Conservation (phyloP, 2,797 vertebrate genomes). For the Apogon hyalosoma region DNA sequence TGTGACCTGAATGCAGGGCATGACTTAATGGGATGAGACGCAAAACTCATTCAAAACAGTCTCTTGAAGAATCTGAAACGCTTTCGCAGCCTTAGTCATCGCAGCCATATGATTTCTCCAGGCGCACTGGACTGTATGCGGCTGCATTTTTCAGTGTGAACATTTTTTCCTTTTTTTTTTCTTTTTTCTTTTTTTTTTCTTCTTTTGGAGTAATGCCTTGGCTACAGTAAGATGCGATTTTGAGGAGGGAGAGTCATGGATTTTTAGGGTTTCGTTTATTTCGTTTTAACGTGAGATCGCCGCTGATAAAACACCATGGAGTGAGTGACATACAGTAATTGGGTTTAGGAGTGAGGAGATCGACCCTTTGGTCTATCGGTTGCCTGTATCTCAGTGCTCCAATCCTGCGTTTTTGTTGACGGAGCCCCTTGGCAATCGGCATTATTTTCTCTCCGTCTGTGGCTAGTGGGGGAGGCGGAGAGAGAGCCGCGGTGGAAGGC, state of each 20-base stretch:
- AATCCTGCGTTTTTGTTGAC: conserved; percentile 74
- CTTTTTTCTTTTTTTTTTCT: conserved; percentile 16
- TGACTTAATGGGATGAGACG: conserved; percentile 83
- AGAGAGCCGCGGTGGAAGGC: conserved; percentile 76
- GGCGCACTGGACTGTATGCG: conserved; percentile 60
- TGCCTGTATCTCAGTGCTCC: conserved; percentile 63
- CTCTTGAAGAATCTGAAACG: conserved; percentile 70
- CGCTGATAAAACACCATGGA: conserved; percentile 75
- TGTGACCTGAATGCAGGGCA: conserved; percentile 85
- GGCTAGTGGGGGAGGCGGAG: conserved; percentile 77
- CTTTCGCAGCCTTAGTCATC: conserved; percentile 80
- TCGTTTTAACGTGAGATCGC: conserved; percentile 58
- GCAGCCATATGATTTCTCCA: conserved; percentile 65
- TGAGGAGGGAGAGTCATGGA: conserved; percentile 74
- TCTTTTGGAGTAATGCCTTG: conserved; percentile 66
- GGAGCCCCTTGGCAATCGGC: conserved; percentile 77
- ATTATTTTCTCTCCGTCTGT: conserved; percentile 78
- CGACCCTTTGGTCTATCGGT: conserved; percentile 72
- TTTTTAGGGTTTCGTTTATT: conserved; percentile 62
- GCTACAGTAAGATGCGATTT: conserved; percentile 68
- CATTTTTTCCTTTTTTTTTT: conserved; percentile 6
- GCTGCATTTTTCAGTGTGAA: conserved; percentile 24
- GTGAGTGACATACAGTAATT: conserved; percentile 71
- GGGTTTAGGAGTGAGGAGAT: conserved; percentile 75
- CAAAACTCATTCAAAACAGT: conserved; percentile 83